phyloP scores from a whole-genome alignment of 2,888 invertebrate species.

The Conops quadrifasciatus region DNA sequence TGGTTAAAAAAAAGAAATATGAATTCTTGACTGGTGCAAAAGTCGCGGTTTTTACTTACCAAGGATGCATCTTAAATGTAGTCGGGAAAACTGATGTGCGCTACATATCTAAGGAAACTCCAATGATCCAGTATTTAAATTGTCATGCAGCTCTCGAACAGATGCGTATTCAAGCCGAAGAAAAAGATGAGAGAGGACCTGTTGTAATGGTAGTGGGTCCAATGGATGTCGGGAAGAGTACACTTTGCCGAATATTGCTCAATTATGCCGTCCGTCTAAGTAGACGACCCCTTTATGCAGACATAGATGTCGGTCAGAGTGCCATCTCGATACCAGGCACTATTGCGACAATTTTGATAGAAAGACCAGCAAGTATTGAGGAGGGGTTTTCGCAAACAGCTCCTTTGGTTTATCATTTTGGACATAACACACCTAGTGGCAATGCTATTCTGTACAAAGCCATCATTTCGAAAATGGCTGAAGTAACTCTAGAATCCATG shows the following conservation, averaged over 20 bases:
- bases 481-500: slow-evolving; percentile 83
- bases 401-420: slow-evolving; percentile 93
- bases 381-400: slow-evolving; percentile 95
- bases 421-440: slow-evolving; percentile 78
- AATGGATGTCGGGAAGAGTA: slow-evolving; percentile 95
- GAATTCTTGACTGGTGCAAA: slow-evolving; percentile 90
- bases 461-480: slow-evolving; percentile 84
- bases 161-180: slow-evolving; percentile 83
- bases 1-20: slow-evolving; percentile 92
- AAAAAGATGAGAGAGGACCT: slow-evolving; percentile 76
- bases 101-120: slow-evolving; percentile 95
- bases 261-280: slow-evolving; percentile 96
- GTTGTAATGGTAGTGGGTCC: slow-evolving; percentile 93
- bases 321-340: slow-evolving; percentile 92
- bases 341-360: slow-evolving; percentile 87
- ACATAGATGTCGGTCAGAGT: slow-evolving; percentile 95
- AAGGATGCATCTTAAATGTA: slow-evolving; percentile 88
- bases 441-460: slow-evolving; percentile 87
- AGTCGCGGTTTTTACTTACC: slow-evolving; percentile 95
- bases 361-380: slow-evolving; percentile 91
- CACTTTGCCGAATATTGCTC: slow-evolving; percentile 84
- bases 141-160: slow-evolving; percentile 95
- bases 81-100: slow-evolving; percentile 91
- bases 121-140: slow-evolving; percentile 95
- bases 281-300: slow-evolving; percentile 88